Conservation (phyloP, 2,113 vertebrate species). For the Ancistrus triradiatus region DNA sequence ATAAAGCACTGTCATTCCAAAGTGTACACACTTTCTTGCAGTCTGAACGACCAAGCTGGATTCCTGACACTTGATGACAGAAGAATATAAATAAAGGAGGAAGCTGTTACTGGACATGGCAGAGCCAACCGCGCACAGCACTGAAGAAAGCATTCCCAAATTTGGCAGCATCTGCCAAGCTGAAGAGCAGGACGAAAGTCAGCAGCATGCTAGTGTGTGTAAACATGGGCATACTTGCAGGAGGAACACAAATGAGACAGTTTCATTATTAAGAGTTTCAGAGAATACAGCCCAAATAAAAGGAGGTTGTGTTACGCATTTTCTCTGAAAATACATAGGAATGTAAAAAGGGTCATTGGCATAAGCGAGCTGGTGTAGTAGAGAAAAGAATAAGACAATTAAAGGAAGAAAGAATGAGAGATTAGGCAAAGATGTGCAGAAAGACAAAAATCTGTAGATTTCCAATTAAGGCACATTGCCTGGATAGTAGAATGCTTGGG, state of each 20-base stretch:
- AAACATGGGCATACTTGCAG: constrained; percentile 19
- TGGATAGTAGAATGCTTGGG: constrained; percentile 17
- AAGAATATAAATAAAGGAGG: constrained; percentile 17
- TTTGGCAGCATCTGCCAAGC: constrained; percentile 32
- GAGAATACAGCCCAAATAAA: not conserved
- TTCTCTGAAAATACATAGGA: not conserved
- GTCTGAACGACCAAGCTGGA: not conserved
- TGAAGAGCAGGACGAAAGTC: not conserved
- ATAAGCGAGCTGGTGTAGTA: not conserved
- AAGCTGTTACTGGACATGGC: constrained; percentile 2
- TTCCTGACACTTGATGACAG: not conserved
- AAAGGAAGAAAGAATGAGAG: not conserved
- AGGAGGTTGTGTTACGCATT: no score
- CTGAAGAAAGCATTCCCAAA: constrained; percentile 27
- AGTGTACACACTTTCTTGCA: no score
- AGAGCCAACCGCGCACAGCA: constrained; percentile 1
- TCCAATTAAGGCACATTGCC: constrained; percentile 45
- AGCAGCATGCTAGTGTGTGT: constrained; percentile 15
- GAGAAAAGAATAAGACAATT: not conserved
- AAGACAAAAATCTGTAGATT: constrained; percentile 34
- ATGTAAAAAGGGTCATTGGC: not conserved
- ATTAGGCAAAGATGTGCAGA: not conserved
- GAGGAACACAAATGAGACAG: not conserved
- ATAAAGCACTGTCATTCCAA: no score
- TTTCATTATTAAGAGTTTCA: not conserved